phyloP scores from a whole-genome alignment of 2,113 vertebrate species.

The Natator depressus region DNA sequence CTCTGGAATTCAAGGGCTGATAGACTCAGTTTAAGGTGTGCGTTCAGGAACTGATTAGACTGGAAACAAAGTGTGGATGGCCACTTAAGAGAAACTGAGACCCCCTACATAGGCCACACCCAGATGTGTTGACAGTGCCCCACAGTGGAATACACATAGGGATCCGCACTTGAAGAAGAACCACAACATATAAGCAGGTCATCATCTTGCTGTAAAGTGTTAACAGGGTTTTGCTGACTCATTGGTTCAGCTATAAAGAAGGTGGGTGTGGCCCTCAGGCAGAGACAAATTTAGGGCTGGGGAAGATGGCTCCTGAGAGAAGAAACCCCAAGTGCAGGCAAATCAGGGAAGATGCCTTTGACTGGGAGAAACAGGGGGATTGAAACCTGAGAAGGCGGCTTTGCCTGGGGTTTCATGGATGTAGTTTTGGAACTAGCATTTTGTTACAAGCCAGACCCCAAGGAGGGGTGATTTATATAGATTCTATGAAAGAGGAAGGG shows the following conservation, averaged over 20 bases:
- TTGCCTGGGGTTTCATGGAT: not conserved
- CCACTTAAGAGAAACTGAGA: not conserved
- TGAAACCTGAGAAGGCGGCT: not conserved
- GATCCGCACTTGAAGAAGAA: not conserved
- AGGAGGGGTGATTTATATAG: not conserved
- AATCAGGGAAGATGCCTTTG: not conserved
- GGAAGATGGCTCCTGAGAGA: not conserved
- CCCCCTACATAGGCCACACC: not conserved
- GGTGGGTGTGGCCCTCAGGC: not conserved
- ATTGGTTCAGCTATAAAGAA: not conserved
- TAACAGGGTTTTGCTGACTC: not conserved
- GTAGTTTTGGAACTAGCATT: not conserved
- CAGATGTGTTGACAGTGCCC: not conserved
- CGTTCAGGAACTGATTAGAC: too few species aligned
- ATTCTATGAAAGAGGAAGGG: not conserved
- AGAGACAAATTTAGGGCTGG: not conserved
- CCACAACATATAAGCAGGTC: not conserved
- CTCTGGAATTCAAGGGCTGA: too few species aligned
- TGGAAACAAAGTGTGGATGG: not conserved
- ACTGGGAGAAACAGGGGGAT: not conserved
- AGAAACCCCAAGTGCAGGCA: not conserved
- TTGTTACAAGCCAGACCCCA: not conserved
- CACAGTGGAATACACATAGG: not conserved
- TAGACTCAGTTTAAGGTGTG: too few species aligned
- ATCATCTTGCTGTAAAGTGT: not conserved